Percentiles rank a stretch among this genome's conserved stretches.
Evolutionary conservation across 2,797 vertebrate species (phyloP).

Genomic region (Nyctibius grandis): DNA sequence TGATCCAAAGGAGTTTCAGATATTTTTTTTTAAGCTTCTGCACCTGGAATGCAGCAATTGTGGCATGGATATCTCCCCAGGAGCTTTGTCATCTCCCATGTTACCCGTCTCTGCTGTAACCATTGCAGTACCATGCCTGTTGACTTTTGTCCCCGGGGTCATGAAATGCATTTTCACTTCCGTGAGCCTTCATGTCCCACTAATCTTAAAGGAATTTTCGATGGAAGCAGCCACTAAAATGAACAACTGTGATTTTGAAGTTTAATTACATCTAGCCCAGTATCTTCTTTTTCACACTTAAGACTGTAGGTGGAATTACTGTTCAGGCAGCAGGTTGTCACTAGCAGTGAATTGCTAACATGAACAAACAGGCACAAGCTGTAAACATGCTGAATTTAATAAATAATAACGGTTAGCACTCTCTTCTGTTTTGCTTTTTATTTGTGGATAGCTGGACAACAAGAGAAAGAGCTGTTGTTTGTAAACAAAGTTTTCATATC

Average conservation of each 20-base stretch:
- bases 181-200: accelerated
- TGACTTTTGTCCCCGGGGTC: neutral
- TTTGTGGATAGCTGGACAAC: neutral
- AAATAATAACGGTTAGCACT: neutral
- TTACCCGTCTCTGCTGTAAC: neutral
- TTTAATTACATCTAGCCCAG: neutral
- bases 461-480: neutral
- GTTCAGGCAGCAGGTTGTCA: neutral
- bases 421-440: neutral
- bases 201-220: neutral
- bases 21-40: neutral
- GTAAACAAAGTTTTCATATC: neutral
- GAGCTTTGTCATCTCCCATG: neutral
- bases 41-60: neutral
- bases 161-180: neutral
- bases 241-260: neutral
- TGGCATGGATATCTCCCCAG: neutral
- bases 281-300: neutral
- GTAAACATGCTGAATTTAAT: neutral
- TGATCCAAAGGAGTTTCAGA: neutral
- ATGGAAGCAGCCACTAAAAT: neutral
- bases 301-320: neutral
- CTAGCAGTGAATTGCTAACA: neutral
- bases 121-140: neutral
- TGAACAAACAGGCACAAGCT: neutral